Conservation (phyloP, 2,797 vertebrate genomes). For the Gila robusta region DNA sequence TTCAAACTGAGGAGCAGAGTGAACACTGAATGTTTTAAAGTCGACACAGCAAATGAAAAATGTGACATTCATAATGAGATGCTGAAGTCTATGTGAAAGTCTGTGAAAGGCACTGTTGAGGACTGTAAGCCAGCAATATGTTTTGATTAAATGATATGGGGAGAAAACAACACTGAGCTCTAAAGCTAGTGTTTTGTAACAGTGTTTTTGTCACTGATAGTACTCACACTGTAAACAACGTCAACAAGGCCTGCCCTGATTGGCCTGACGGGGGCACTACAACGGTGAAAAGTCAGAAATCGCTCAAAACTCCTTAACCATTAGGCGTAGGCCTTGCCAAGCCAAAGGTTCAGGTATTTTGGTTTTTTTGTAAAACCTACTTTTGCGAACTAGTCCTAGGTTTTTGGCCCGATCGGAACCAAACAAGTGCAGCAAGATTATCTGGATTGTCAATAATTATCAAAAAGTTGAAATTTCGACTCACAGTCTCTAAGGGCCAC, state of each 20-base stretch:
- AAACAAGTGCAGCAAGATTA: background rate
- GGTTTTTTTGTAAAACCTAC: no score
- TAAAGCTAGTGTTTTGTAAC: background rate
- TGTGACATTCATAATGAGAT: background rate
- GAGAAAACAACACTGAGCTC: background rate
- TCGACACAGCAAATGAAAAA: background rate
- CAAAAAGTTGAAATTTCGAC: background rate
- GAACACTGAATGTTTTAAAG: background rate
- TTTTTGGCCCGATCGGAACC: background rate
- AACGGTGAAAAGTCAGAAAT: no score
- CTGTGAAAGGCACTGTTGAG: background rate
- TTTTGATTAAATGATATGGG: background rate
- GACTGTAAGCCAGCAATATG: background rate
- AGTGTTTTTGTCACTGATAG: no score
- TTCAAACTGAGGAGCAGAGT: background rate
- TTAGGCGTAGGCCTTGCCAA: no score
- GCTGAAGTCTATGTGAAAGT: background rate
- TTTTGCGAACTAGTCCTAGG: background rate
- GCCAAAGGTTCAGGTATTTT: no score
- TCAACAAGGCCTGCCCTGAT: no score
- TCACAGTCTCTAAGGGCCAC: no score
- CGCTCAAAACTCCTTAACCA: no score
- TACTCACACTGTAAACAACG: no score
- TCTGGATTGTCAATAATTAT: background rate
- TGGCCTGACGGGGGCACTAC: no score